phyloP scores from a whole-genome alignment of 2,888 invertebrate genomes.

The Hirtodrosophila alboralis region DNA sequence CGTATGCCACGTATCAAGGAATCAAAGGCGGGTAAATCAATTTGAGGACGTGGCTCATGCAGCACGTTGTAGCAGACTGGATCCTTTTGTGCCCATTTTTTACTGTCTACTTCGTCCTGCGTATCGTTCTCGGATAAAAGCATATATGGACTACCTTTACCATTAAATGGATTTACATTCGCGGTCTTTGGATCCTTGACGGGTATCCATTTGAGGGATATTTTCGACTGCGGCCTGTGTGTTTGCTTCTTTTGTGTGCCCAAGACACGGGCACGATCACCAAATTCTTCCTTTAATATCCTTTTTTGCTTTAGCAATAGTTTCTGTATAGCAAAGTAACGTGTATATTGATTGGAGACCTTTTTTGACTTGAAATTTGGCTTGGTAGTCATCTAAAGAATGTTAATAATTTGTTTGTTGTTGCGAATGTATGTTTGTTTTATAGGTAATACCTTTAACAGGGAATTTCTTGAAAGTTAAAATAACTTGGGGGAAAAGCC shows the following conservation, averaged over 20 bases:
- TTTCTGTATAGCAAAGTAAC: constrained; percentile 44
- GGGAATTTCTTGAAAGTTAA: neutral
- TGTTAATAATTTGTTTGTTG: neutral
- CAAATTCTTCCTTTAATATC: too few relatives aligned
- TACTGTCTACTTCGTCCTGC: neutral
- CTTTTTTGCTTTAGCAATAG: too few relatives aligned
- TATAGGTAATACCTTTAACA: constrained; percentile 29
- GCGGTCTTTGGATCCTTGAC: too few relatives aligned
- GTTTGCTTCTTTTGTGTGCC: neutral
- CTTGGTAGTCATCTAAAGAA: constrained; percentile 42
- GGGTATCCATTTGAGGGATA: constrained; percentile 21
- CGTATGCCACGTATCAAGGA: constrained; percentile 49
- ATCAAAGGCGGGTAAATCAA: constrained; percentile 20
- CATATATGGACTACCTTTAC: constrained; percentile 31
- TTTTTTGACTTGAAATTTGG: constrained; percentile 33
- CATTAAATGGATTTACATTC: neutral
- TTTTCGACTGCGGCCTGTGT: neutral
- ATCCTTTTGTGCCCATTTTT: constrained; percentile 5
- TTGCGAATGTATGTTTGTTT: neutral
- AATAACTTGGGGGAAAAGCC: too few relatives aligned
- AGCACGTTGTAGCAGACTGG: constrained; percentile 52
- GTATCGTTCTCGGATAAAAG: constrained; percentile 34
- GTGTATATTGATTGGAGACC: constrained; percentile 33
- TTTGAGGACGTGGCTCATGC: constrained; percentile 12
- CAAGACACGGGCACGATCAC: neutral